Evolutionary conservation across 2,113 vertebrate species (phyloP), one percentile per base, ranked within the genome.

Genomic region (Eudorcas thomsonii): DNA sequence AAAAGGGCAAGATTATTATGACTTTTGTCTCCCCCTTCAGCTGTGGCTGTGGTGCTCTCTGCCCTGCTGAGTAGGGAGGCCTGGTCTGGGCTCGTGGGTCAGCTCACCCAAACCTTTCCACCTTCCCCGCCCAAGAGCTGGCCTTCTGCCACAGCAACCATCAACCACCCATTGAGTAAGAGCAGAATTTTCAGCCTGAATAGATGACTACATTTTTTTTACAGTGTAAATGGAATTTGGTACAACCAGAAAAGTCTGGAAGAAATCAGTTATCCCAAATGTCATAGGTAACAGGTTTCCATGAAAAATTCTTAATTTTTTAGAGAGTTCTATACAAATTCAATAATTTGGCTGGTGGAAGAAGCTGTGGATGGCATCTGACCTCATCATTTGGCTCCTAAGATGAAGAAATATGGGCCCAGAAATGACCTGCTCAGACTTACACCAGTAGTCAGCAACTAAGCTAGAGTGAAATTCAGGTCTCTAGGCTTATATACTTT

Each of bases 1-100:
- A 21, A 64, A 54, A 28, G 33, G 17, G 11, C 23, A 60, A 45
- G 23, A 57, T 28, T 26, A 45, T 17, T 45, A 33, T 48, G n/a
- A 80, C 60, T 74, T 81, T 30, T 21, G 2, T 5, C 36, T 74
- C 25, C 7, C 8, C 9, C 36, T 33, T 78, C 17, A 67, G 23
- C 7, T 74, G 25, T 52, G 33, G 5, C 14, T 52, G 3, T 0
- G 2, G 30, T 1, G 21, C 9, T 3, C 0, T 6, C 36, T 60
- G 43, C 36, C 55, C 25, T 16, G 0, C 14, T 67, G 43, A 62
- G 12, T 4, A 25, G 28, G 60, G 39, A 45, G 25, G 43, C 43
- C 30, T 54, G 36, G 36, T 33, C 59, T 71, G 28, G 60, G 21
- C n/a, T 67, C 6, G 2, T 25, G 13, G 12, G 13, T 91, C 30